A percentile compares a stretch with the other conserved stretches of the same genome.
These are phyloP conservation scores for Orgyia antiqua DNA, from an alignment of 2,888 invertebrate species.

Conservation along the genomic window DNA sequence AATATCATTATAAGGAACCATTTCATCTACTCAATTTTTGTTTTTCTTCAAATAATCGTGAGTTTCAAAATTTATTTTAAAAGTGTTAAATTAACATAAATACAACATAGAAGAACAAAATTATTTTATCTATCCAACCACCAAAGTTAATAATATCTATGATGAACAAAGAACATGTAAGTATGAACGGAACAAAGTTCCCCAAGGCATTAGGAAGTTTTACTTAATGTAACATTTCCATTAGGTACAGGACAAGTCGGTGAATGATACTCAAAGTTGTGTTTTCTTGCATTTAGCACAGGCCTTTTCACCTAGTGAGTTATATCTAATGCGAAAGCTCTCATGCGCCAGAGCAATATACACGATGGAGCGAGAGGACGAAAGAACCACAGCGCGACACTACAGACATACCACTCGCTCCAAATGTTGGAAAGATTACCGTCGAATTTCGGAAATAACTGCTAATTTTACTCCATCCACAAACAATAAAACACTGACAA, in stretches of 20 bases:
- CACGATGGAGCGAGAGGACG: conserved; percentile 44
- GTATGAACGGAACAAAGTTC: not conserved
- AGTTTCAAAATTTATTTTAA: no score
- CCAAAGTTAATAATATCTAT: no score
- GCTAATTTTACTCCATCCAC: conserved; percentile 47
- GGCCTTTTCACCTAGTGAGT: conserved; percentile 37
- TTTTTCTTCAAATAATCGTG: no score
- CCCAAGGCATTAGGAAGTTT: conserved; percentile 46
- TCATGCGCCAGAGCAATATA: conserved; percentile 47
- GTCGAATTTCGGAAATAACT: conserved; percentile 72
- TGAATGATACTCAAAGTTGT: conserved; percentile 50
- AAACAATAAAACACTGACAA: conserved; percentile 45
- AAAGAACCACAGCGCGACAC: conserved; percentile 32
- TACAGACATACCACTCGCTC: conserved; percentile 50
- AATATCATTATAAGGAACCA: no score
- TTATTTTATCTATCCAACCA: no score
- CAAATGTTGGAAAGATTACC: conserved; percentile 53
- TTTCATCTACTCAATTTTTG: no score
- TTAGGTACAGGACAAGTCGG: conserved; percentile 39
- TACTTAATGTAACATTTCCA: conserved; percentile 59
- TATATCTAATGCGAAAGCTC: conserved; percentile 52
- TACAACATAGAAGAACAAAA: no score
- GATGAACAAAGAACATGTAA: not conserved
- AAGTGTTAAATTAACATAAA: no score
- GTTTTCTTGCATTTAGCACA: conserved; percentile 40